Conservation (phyloP, 1,140 invertebrate species). For the Nilaparvata lugens region DNA sequence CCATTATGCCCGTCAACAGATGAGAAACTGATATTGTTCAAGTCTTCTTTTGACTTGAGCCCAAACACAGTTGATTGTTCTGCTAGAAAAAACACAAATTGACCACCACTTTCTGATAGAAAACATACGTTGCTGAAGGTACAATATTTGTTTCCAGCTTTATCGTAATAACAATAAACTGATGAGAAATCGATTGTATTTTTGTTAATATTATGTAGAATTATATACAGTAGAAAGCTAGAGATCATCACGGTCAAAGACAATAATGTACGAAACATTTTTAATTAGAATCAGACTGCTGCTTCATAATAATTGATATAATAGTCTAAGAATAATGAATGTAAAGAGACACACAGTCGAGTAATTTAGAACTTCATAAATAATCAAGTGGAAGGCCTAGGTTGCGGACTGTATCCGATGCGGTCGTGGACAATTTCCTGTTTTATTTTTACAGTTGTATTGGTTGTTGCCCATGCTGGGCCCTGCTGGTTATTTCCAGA, state of each 20-base stretch:
- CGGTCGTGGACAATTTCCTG: conserved; percentile 21
- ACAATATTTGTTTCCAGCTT: conserved; percentile 16
- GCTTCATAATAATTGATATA: no score
- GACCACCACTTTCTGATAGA: conserved; percentile 10
- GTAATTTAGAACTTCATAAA: no score
- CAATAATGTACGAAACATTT: no score
- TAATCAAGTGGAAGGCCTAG: conserved; percentile 13
- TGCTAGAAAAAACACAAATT: conserved; percentile 22
- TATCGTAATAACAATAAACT: conserved; percentile 16
- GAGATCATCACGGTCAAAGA: no score
- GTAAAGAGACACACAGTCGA: no score
- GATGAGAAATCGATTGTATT: conserved; percentile 1
- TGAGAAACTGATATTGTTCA: conserved; percentile 22
- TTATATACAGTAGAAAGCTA: no score
- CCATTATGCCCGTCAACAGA: conserved; percentile 22
- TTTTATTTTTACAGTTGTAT: conserved; percentile 8
- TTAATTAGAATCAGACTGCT: no score
- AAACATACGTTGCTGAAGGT: conserved; percentile 26
- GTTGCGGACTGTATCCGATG: conserved; percentile 23
- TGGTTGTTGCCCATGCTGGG: conserved; percentile 11
- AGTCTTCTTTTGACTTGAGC: conserved; percentile 13
- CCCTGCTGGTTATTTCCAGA: conserved; percentile 10
- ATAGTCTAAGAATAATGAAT: no score
- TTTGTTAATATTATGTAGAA: no score
- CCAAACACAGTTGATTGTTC: conserved; percentile 22